phyloP scores from a whole-genome alignment of 2,888 invertebrate genomes.

The Idaea aversata region DNA sequence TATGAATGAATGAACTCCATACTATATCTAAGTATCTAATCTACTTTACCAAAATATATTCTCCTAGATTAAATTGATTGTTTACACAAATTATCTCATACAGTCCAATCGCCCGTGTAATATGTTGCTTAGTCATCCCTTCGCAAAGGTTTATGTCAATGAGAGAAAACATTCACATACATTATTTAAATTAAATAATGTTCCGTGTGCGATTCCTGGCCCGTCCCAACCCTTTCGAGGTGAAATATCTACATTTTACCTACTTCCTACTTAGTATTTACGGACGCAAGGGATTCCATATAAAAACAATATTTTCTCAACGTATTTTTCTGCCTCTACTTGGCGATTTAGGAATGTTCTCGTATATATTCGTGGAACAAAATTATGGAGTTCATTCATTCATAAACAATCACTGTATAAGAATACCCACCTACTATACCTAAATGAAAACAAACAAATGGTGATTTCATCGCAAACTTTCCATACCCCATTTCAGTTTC shows the following conservation, averaged over 20 bases:
- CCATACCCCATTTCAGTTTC: no score
- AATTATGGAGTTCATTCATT: neutral
- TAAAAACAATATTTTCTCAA: neutral
- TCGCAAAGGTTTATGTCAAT: neutral
- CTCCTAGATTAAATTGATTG: neutral
- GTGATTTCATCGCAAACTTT: no score
- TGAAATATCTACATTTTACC: neutral
- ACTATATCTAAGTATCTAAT: neutral
- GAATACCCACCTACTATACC: neutral
- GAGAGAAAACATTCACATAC: neutral
- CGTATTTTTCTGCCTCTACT: neutral
- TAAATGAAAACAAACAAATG: neutral
- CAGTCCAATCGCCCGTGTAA: neutral
- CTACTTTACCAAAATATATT: neutral
- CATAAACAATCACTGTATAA: no score
- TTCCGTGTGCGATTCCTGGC: neutral
- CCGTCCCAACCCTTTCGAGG: neutral
- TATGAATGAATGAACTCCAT: neutral
- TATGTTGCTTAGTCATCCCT: neutral
- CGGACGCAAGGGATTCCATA: neutral
- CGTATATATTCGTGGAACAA: neutral
- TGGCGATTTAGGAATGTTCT: neutral
- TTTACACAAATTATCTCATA: neutral
- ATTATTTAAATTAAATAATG: constrained; percentile 1
- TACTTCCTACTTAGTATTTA: neutral